Evolutionary conservation across 2,797 vertebrate genomes (phyloP), one percentile per base, ranked within the genome.

Genomic region (Anguilla megastoma): DNA sequence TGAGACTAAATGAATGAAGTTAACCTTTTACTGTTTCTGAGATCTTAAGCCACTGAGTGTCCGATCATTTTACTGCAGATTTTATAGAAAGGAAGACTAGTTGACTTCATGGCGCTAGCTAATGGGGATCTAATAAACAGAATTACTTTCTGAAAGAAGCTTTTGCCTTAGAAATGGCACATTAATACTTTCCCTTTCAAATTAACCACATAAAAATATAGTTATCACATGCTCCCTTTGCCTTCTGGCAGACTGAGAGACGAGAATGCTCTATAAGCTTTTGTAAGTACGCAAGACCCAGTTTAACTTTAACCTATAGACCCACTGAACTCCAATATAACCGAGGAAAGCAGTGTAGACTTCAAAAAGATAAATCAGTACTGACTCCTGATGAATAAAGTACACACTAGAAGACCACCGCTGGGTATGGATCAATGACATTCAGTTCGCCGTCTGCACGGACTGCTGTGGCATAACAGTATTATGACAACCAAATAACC

Each of bases 291-390:
- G 21, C 52, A 48, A 84, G 12, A 56, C 52, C 83, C 27, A 79
- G 27, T 52, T 84, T 33, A 14, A 52, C 4, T 33, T 16, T 33
- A 41, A 52, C 41, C n/a, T 14, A 86, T 41, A 69, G 63, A 48
- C 10, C 60, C 41, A 74, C 41, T 86, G 41, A 50, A 69, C 63
- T 48, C 24, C 27, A 45, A 30, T 9, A 30, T 6, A 2, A 48
- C 24, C 41, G 33, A 86, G 6, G 4, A n/a, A 54, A 27, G 69
- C 41, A 10, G 30, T 54, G 8, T 5, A 9, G 21, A 54, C 8
- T 76, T 86, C 9, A 86, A 74, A 76, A 86, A 54, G 30, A 79
- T 27, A 79, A 56, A 54, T 76, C 69, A 21, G 45, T 3, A 27
- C 69, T 5, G 48, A n/a, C 14, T 79, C 60, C 52, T 52, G 30